Base-by-base conservation (phyloP, 2,888 invertebrate species). In the Parnassius mnemosyne region DNA sequence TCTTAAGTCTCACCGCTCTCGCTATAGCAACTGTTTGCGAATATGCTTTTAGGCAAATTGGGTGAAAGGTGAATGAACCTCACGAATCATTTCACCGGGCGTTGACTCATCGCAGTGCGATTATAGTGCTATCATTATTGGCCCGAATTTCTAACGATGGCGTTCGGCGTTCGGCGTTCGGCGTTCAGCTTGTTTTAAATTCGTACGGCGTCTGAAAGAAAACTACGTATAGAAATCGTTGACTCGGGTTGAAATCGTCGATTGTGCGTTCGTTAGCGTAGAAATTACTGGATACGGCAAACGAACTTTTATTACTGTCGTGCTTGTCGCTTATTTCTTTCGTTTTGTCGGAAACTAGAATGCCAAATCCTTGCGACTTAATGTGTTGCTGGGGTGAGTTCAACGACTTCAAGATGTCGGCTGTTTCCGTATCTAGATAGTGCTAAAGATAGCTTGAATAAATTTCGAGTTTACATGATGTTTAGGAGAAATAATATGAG, bases 21-120 rank as follows among this genome's bases (percentile, higher is more conserved):
- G 68, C 67, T 71, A 70, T 67, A 71, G 68, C 79, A 72, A 73
- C 76, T 67, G 71, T 75, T 73, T 73, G 72, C 73, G 76, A 77
- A 67, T 77, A 81, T 62, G 74, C 75, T 79, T 83, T 82, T 84
- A 80, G 77, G 80, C 80, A 85, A 87, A 85, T 83, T 87, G 80
- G 87, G 87, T 87, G 84, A 87, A 85, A 86, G 86, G 85, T 87
- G 76, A 85, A 81, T 66, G 80, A 79, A 75, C 85, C 62, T 67
- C 57, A 63, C 72, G 76, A 76, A 77, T 79, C 83, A 83, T 85
- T 86, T 84, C 85, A 80, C 82, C 78, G 86, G 83, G 71, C 84
- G 80, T 83, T 81, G 84, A 83, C 84, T 82, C 81, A 79, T 75
- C 71, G 76, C 63, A 69, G 69, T 77, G 74, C 77, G 76, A 83